Percentiles rank a stretch among this genome's conserved stretches.
These are phyloP conservation scores for Cephalophus harveyi DNA, from an alignment of 2,113 vertebrate species.

Conservation along the genomic window DNA sequence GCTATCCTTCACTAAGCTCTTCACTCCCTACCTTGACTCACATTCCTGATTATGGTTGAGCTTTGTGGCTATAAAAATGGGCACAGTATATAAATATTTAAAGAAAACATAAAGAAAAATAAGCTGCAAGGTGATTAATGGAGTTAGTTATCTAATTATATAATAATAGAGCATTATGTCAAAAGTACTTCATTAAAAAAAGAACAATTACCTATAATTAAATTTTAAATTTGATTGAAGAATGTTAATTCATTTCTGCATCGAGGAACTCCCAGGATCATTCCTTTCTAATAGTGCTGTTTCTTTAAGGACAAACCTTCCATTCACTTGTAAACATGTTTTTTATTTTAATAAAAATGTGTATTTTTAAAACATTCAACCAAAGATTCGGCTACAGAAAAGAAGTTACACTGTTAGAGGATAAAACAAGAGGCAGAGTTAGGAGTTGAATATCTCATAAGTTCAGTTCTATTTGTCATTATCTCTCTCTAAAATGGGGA, in stretches of 20 bases:
- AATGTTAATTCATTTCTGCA: constrained; percentile 58
- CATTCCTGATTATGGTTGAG: not conserved
- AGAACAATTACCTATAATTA: constrained; percentile 71
- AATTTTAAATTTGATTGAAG: constrained; percentile 73
- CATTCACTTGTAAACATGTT: constrained; percentile 43
- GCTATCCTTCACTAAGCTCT: not conserved
- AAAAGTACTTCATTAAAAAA: constrained; percentile 69
- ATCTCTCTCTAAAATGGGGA: not conserved
- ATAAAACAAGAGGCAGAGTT: not conserved
- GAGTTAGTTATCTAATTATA: constrained; percentile 68
- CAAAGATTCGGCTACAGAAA: not conserved
- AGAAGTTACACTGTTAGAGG: not conserved
- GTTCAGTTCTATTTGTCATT: not conserved
- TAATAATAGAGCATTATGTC: constrained; percentile 68
- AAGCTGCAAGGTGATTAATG: constrained; percentile 55
- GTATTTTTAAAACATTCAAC: constrained; percentile 6
- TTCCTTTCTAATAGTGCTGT: constrained; percentile 15
- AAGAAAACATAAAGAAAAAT: constrained; percentile 64
- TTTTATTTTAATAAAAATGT: constrained; percentile 43
- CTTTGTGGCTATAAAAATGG: constrained; percentile 7
- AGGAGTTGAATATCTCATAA: not conserved
- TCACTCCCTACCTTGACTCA: not conserved
- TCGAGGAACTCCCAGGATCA: not conserved
- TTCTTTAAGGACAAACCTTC: constrained; percentile 35
- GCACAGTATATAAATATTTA: constrained; percentile 64